A percentile compares a stretch with the other conserved stretches of the same genome.
phyloP scores from a whole-genome alignment of 1,140 invertebrate genomes.

The Heliconius hewitsoni region DNA sequence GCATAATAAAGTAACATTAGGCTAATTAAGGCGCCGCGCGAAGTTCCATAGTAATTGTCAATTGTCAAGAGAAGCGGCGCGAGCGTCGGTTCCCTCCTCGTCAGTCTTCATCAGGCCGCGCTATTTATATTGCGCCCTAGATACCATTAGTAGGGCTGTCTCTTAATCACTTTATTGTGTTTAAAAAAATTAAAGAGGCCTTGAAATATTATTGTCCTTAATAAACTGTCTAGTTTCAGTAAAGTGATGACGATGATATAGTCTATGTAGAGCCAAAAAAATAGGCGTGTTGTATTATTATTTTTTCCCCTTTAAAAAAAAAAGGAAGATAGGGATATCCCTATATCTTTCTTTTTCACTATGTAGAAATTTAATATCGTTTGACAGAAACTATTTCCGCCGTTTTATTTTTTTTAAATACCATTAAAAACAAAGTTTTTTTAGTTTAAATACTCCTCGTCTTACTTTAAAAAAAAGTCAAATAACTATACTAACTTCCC shows the following conservation, averaged over 20 bases:
- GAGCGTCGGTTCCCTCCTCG: conserved; percentile 55
- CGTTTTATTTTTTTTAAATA: too few relatives aligned
- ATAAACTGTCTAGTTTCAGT: not conserved
- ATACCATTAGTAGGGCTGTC: conserved; percentile 56
- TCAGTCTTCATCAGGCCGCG: conserved; percentile 61
- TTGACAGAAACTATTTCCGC: too few relatives aligned
- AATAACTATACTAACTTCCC: too few relatives aligned
- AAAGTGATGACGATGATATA: not conserved
- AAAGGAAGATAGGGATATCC: too few relatives aligned
- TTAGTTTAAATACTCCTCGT: not conserved
- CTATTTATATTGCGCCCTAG: conserved; percentile 65
- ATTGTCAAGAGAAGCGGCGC: conserved; percentile 53
- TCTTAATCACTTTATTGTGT: conserved; percentile 14
- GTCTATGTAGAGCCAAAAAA: too few relatives aligned
- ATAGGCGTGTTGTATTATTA: too few relatives aligned
- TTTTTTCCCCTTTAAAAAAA: too few relatives aligned
- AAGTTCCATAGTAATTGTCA: conserved; percentile 48
- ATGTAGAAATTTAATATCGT: too few relatives aligned
- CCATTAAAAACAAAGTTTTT: too few relatives aligned
- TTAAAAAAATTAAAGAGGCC: not conserved
- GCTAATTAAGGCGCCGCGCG: conserved; percentile 24
- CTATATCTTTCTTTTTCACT: too few relatives aligned
- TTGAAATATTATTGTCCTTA: conserved; percentile 3
- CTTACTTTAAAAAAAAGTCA: too few relatives aligned
- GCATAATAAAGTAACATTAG: not conserved